Percentiles rank a stretch among this genome's conserved stretches.
Conservation (phyloP, 2,797 vertebrate genomes). For the Iguana delicatissima region DNA sequence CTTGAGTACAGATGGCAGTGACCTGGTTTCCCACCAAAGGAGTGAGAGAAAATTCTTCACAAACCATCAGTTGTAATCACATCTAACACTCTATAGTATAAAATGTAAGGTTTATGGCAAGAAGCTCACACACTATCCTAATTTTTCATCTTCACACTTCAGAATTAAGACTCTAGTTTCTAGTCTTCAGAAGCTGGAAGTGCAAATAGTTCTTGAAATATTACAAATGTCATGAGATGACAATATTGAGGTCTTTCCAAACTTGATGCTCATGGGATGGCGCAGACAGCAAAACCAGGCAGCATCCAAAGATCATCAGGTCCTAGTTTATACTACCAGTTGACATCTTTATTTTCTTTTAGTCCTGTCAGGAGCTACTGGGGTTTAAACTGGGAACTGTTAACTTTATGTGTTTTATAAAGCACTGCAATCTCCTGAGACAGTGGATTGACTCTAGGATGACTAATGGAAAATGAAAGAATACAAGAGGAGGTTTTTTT, state of each 20-base stretch:
- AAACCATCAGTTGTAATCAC: background rate
- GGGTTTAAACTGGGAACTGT: background rate
- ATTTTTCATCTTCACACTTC: background rate
- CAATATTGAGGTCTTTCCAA: background rate
- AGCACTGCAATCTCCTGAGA: background rate
- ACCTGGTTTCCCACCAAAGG: constrained; percentile 1
- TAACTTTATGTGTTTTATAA: background rate
- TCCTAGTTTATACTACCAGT: background rate
- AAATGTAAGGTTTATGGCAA: background rate
- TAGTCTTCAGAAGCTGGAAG: background rate
- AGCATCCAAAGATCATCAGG: background rate
- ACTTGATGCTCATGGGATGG: background rate
- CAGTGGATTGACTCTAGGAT: background rate
- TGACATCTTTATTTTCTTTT: background rate
- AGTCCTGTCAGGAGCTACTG: background rate
- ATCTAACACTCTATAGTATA: background rate
- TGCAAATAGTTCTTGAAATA: background rate
- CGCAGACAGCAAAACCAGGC: background rate
- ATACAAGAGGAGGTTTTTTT: background rate
- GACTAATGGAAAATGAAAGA: background rate
- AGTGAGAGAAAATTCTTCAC: background rate
- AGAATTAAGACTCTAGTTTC: background rate
- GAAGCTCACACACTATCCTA: background rate
- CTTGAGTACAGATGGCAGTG: background rate
- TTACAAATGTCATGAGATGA: background rate